Conservation (phyloP, 2,113 vertebrate species). For the Chaenocephalus aceratus region DNA sequence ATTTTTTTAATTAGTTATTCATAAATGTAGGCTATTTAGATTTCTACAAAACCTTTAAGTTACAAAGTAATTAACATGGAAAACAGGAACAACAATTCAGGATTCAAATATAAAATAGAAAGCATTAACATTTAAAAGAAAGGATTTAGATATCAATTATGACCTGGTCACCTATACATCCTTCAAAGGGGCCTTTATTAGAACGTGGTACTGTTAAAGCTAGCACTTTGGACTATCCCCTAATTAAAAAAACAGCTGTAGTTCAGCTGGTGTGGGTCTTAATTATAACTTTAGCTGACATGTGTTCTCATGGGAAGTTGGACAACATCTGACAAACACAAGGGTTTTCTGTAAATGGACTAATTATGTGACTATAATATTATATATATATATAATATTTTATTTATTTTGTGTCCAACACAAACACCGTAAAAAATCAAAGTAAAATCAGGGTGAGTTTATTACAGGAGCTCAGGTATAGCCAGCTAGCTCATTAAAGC, state of each 20-base stretch:
- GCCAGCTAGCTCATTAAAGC: not conserved
- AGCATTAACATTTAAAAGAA: no score
- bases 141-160: no score
- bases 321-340: not conserved
- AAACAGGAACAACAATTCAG: no score
- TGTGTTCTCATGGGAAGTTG: not conserved
- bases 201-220: not conserved
- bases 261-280: not conserved
- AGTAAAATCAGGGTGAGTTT: not conserved
- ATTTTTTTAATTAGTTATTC: not conserved
- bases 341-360: not conserved
- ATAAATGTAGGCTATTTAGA: no score
- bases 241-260: not conserved
- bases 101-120: no score
- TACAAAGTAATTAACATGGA: no score
- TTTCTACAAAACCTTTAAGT: no score
- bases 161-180: no score
- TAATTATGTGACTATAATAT: not conserved
- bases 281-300: no score
- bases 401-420: not conserved
- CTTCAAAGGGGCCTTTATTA: not conserved
- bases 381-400: no score
- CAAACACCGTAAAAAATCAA: not conserved
- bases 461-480: not conserved
- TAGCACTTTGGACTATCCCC: not conserved